Percentiles rank a stretch among this genome's conserved stretches.
Conservation (phyloP, 1,140 invertebrate genomes). For the Zaprionus davidi region DNA sequence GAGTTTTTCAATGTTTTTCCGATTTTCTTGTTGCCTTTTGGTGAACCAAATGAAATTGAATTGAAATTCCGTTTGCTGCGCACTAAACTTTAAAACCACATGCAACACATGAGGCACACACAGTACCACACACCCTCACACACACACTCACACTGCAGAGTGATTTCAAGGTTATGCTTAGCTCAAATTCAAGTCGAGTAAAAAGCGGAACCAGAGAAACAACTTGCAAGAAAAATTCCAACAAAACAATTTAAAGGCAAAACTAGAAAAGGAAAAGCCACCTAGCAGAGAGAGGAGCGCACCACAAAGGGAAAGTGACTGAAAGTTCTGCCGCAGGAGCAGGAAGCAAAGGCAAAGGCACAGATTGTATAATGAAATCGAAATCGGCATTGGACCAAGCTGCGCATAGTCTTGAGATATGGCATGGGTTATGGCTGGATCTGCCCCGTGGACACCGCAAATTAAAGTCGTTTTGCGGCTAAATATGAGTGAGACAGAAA, state of each 20-base stretch:
- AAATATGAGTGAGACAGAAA: constrained; percentile 46
- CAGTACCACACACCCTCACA: constrained; percentile 4
- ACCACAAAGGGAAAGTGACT: constrained; percentile 55
- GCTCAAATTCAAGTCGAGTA: constrained; percentile 17
- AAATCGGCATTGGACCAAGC: constrained; percentile 48
- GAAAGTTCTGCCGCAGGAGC: constrained; percentile 57
- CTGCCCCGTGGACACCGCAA: constrained; percentile 59
- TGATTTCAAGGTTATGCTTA: constrained; percentile 39
- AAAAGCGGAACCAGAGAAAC: constrained; percentile 36
- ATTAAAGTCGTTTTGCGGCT: constrained; percentile 80
- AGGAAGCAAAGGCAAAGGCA: constrained; percentile 45
- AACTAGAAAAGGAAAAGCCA: constrained; percentile 17
- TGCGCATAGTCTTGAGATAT: constrained; percentile 33
- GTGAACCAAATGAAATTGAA: constrained; percentile 25
- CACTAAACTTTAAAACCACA: constrained; percentile 54
- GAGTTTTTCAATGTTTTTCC: neutral
- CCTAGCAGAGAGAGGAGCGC: neutral
- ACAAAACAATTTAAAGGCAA: constrained; percentile 71
- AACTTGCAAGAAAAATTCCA: constrained; percentile 33
- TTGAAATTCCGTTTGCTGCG: constrained; percentile 60
- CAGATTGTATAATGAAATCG: constrained; percentile 79
- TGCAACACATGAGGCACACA: constrained; percentile 64
- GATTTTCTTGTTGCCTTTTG: neutral
- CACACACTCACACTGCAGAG: constrained; percentile 13
- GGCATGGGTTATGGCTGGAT: constrained; percentile 10